Evolutionary conservation across 1,140 invertebrate genomes (phyloP).

Genomic region (Lucilia sericata): DNA sequence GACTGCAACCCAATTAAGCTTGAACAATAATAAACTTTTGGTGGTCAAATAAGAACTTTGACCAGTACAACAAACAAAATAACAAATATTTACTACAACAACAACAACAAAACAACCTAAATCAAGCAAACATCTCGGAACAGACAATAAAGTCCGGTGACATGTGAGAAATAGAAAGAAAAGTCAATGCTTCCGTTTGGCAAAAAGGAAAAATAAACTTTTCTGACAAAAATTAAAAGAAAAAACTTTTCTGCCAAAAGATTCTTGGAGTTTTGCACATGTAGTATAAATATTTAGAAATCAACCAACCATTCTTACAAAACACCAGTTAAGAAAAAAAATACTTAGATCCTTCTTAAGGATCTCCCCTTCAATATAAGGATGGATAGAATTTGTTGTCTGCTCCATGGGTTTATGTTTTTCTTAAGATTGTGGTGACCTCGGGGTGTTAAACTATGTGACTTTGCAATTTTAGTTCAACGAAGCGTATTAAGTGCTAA

Average conservation of each 20-base stretch:
- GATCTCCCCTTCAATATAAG: neutral
- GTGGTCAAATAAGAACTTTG: slow-evolving; percentile 6
- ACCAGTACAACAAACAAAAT: neutral
- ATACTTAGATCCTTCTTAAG: neutral
- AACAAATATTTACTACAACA: neutral
- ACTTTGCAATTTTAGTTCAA: slow-evolving; percentile 48
- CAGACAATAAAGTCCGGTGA: slow-evolving; percentile 27
- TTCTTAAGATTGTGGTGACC: slow-evolving; percentile 32
- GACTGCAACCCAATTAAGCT: slow-evolving; percentile 37
- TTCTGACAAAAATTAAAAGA: neutral
- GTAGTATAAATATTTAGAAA: neutral
- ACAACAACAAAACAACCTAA: neutral
- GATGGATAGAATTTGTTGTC: neutral
- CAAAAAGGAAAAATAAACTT: slow-evolving; percentile 23
- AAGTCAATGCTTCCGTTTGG: slow-evolving; percentile 43
- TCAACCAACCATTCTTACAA: neutral
- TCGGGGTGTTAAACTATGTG: slow-evolving; percentile 47
- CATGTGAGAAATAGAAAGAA: slow-evolving; percentile 18
- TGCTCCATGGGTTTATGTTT: neutral
- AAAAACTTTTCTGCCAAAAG: neutral
- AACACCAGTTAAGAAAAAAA: neutral
- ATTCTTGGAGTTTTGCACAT: slow-evolving; percentile 22
- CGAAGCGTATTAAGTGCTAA: slow-evolving; percentile 48
- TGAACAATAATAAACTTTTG: slow-evolving; percentile 30
- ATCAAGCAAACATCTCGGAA: slow-evolving; percentile 6